Evolutionary conservation across 2,113 vertebrate species (phyloP).

Genomic region (Eulemur rufifrons): DNA sequence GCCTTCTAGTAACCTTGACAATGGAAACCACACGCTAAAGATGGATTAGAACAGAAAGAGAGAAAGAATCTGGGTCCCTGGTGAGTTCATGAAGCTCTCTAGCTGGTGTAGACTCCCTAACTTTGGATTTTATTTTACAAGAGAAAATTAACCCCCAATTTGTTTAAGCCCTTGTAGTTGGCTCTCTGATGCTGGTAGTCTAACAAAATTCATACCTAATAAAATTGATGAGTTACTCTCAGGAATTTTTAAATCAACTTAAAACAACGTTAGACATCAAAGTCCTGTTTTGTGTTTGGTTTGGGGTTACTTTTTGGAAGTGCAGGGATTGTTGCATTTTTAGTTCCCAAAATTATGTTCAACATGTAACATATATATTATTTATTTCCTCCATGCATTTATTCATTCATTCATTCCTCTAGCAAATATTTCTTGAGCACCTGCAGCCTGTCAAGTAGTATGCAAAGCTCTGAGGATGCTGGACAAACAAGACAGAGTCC

Average conservation of each 20-base stretch:
- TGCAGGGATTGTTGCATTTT: background rate
- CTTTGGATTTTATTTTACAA: background rate
- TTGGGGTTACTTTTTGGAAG: background rate
- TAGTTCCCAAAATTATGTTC: background rate
- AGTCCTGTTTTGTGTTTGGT: background rate
- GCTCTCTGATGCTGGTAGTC: background rate
- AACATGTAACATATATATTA: background rate
- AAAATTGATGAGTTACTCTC: background rate
- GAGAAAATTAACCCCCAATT: background rate
- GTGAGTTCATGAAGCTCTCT: background rate
- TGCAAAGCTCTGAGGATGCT: background rate
- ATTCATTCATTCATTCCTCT: background rate
- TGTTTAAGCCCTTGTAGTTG: background rate
- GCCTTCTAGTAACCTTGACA: background rate
- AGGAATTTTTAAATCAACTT: background rate
- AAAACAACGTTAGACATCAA: background rate
- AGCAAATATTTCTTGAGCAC: constrained; percentile 46
- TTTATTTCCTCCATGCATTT: background rate
- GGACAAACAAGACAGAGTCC: constrained; percentile 41
- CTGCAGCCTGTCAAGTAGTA: background rate
- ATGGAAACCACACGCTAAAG: background rate
- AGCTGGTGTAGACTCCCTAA: background rate
- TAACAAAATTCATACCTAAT: background rate
- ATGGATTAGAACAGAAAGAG: background rate
- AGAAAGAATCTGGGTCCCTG: background rate